Evolutionary conservation across 1,140 invertebrate genomes (phyloP).

Genomic region (Dreissena polymorpha): DNA sequence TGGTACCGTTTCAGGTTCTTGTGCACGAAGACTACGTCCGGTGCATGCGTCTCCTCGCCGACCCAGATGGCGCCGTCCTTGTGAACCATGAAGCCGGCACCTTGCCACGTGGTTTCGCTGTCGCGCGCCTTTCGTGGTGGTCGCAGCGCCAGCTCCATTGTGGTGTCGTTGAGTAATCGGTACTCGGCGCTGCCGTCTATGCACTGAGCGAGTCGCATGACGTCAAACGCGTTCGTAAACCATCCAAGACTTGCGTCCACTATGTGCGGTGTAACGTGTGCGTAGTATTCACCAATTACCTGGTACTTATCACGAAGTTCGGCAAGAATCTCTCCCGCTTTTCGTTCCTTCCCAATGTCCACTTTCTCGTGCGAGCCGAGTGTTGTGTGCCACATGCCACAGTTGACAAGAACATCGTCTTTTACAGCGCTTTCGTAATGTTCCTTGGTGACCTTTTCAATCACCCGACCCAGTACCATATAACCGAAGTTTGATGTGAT

Average conservation of each 20-base stretch:
- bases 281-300: constrained; percentile 58
- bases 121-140: constrained; percentile 53
- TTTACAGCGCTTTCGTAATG: constrained; percentile 74
- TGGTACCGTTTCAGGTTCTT: constrained; percentile 48
- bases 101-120: constrained; percentile 60
- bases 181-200: constrained; percentile 64
- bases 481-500: constrained; percentile 78
- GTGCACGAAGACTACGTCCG: constrained; percentile 71
- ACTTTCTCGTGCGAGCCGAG: constrained; percentile 52
- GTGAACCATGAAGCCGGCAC: constrained; percentile 67
- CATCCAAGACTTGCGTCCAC: constrained; percentile 73
- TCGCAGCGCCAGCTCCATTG: constrained; percentile 54
- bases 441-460: constrained; percentile 69
- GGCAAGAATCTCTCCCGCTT: constrained; percentile 36
- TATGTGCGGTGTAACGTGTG: constrained; percentile 57
- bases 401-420: constrained; percentile 69
- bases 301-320: constrained; percentile 45
- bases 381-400: constrained; percentile 77
- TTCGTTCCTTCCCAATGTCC: constrained; percentile 41
- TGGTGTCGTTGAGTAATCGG: constrained; percentile 63
- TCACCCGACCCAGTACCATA: constrained; percentile 76
- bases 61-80: constrained; percentile 68
- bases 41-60: constrained; percentile 65
- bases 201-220: constrained; percentile 69
- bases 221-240: constrained; percentile 74